Evolutionary conservation across 1,140 invertebrate genomes (phyloP).

Genomic region (Reticulitermes speratus): DNA sequence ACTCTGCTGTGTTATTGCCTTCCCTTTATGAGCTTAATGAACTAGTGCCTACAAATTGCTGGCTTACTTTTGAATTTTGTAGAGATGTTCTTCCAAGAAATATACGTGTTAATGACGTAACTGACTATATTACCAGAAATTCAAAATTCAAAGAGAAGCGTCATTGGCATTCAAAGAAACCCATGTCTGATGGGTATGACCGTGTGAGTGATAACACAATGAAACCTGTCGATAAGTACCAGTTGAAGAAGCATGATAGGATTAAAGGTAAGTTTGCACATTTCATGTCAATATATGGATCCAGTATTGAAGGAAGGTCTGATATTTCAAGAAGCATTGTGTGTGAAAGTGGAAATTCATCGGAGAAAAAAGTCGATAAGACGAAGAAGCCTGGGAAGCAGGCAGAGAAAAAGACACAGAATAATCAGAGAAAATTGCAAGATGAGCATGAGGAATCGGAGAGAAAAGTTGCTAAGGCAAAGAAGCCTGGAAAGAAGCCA

Average conservation of each 20-base stretch:
- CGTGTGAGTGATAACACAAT: not conserved
- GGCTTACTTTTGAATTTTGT: not conserved
- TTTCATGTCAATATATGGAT: constrained; percentile 36
- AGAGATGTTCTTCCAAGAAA: not conserved
- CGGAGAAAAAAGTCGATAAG: constrained; percentile 22
- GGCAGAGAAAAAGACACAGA: constrained; percentile 25
- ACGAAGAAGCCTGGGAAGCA: constrained; percentile 29
- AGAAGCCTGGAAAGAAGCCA: constrained; percentile 29
- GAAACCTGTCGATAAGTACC: not conserved
- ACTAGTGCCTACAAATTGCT: not conserved
- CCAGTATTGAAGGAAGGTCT: constrained; percentile 37
- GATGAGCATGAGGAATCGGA: constrained; percentile 14
- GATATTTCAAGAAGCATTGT: constrained; percentile 28
- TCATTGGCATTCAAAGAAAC: constrained; percentile 24
- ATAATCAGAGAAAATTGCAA: constrained; percentile 27
- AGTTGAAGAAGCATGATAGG: constrained; percentile 19
- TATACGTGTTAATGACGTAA: not conserved
- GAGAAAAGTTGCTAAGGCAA: constrained; percentile 24
- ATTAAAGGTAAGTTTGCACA: not conserved
- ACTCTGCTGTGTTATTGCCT: not conserved
- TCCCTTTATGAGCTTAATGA: not conserved
- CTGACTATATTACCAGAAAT: not conserved
- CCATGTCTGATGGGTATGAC: not conserved
- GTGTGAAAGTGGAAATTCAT: constrained; percentile 23
- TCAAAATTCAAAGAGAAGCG: not conserved